A percentile compares a stretch with the other conserved stretches of the same genome.
These are phyloP conservation scores for Sinhomidia bicolor DNA, from an alignment of 2,888 invertebrate species.

Conservation along the genomic window DNA sequence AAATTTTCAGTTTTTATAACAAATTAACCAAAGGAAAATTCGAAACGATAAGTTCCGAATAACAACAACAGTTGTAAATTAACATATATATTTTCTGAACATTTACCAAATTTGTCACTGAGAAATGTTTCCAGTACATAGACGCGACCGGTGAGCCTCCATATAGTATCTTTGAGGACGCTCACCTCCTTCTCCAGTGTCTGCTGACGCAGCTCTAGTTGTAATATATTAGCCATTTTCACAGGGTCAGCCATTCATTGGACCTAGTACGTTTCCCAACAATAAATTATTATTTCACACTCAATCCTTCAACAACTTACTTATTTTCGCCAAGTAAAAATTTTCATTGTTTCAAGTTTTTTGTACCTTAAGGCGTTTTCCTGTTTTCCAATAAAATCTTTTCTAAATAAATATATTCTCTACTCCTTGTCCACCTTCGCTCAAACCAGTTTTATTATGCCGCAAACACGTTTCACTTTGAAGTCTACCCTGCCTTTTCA, in stretches of 20 bases:
- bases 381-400: no score
- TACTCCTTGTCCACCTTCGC: no score
- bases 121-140: slow-evolving; percentile 75
- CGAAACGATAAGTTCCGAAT: neutral
- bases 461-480: no score
- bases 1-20: neutral
- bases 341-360: no score
- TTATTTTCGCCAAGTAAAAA: no score
- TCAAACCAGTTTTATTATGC: no score
- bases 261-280: slow-evolving; percentile 10
- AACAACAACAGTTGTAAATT: no score
- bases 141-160: slow-evolving; percentile 74
- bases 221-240: slow-evolving; percentile 70
- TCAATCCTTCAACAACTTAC: neutral
- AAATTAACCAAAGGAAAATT: neutral
- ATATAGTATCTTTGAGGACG: slow-evolving; percentile 73
- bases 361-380: no score
- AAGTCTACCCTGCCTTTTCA: no score
- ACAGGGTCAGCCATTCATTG: slow-evolving; percentile 70
- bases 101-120: slow-evolving; percentile 76
- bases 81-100: no score
- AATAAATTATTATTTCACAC: neutral
- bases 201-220: slow-evolving; percentile 74
- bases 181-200: slow-evolving; percentile 75
- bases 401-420: no score